Percentiles rank a stretch among this genome's conserved stretches.
These are phyloP conservation scores for Mactromeris polynyma DNA, from an alignment of 2,888 invertebrate genomes.

Conservation along the genomic window DNA sequence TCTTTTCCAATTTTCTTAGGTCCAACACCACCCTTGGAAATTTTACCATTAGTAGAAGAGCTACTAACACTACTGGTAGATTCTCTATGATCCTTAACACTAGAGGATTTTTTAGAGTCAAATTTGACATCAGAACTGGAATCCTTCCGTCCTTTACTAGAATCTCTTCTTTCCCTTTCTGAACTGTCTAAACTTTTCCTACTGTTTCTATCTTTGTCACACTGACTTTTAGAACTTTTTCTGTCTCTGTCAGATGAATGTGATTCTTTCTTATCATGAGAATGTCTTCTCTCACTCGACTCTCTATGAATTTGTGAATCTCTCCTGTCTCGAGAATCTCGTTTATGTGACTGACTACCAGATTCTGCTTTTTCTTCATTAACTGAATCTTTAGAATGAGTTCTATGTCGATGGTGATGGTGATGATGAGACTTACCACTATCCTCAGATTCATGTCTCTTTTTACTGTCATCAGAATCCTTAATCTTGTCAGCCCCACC, in stretches of 20 bases:
- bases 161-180: conserved; percentile 40
- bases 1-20: conserved; percentile 31
- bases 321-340: conserved; percentile 56
- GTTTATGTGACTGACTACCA: conserved; percentile 15
- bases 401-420: conserved; percentile 61
- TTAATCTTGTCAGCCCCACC: neutral
- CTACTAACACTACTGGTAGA: conserved; percentile 43
- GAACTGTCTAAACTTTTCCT: conserved; percentile 21
- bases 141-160: conserved; percentile 19
- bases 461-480: conserved; percentile 2
- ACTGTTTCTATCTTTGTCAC: conserved; percentile 33
- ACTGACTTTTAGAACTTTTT: conserved; percentile 36
- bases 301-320: conserved; percentile 55
- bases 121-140: conserved; percentile 8
- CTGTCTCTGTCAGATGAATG: conserved; percentile 44
- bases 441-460: conserved; percentile 49
- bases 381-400: conserved; percentile 59
- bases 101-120: conserved; percentile 32
- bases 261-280: conserved; percentile 47
- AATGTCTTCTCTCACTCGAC: conserved; percentile 44
- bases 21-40: neutral
- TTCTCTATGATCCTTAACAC: conserved; percentile 46
- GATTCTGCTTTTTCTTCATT: conserved; percentile 49
- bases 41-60: conserved; percentile 20
- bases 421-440: conserved; percentile 55